Conservation (phyloP, 2,888 invertebrate species). For the Thelaira solivaga region DNA sequence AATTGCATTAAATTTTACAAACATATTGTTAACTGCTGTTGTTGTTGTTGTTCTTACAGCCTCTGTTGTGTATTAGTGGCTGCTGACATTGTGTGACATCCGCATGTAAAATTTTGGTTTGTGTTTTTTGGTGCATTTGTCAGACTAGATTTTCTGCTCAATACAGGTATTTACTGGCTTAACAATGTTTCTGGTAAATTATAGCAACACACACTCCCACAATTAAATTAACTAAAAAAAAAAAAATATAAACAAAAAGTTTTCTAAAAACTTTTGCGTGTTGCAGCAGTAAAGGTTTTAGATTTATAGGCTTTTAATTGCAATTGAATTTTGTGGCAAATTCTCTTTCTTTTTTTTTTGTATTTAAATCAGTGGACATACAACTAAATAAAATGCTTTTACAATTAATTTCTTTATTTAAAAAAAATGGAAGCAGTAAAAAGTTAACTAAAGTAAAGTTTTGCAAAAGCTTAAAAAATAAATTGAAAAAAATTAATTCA, state of each 20-base stretch:
- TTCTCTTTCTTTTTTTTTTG: neutral
- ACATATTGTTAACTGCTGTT: constrained; percentile 17
- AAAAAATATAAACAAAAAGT: constrained; percentile 22
- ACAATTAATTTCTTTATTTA: too few species aligned
- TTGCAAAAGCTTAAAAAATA: too few species aligned
- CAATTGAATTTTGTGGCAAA: constrained; percentile 26
- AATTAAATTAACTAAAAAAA: constrained; percentile 32
- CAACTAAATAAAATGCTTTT: too few species aligned
- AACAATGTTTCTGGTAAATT: constrained; percentile 23
- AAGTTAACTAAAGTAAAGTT: too few species aligned
- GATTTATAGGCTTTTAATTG: constrained; percentile 45
- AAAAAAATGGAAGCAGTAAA: too few species aligned
- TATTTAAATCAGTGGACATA: too few species aligned
- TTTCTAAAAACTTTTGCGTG: constrained; percentile 28
- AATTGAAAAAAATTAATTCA: too few species aligned
- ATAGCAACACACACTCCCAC: neutral
- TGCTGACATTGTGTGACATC: constrained; percentile 40
- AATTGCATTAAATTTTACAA: constrained; percentile 67
- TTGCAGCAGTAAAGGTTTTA: constrained; percentile 7
- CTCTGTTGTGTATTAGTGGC: constrained; percentile 13
- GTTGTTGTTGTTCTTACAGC: constrained; percentile 5
- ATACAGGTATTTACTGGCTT: constrained; percentile 28
- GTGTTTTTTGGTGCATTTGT: constrained; percentile 47
- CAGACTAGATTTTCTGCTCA: constrained; percentile 47
- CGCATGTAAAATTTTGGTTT: constrained; percentile 41